phyloP scores from a whole-genome alignment of 2,888 invertebrate genomes.

The Orgyia antiqua region DNA sequence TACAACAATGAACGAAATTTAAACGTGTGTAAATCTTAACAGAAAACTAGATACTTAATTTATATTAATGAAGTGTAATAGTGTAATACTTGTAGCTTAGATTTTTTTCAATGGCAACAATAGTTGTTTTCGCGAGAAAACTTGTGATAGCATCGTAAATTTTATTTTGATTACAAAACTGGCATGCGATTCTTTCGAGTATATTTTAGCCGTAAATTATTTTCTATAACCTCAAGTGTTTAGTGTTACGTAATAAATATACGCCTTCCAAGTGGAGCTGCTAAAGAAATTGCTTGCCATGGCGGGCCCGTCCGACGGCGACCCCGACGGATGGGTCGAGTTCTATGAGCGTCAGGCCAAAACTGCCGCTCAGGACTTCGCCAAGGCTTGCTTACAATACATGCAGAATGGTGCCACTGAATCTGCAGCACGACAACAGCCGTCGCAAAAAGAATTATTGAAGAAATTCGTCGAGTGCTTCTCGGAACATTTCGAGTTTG shows the following conservation, averaged over 20 bases:
- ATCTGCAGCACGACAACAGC: slow-evolving; percentile 76
- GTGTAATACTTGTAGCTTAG: no score
- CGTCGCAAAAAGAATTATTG: slow-evolving; percentile 88
- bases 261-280: slow-evolving; percentile 70
- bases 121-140: slow-evolving; percentile 70
- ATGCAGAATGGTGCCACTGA: slow-evolving; percentile 84
- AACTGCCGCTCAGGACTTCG: slow-evolving; percentile 91
- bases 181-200: slow-evolving; percentile 38
- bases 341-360: slow-evolving; percentile 93
- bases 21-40: no score
- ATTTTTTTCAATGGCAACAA: slow-evolving; percentile 54
- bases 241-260: slow-evolving; percentile 35
- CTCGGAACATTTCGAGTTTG: slow-evolving; percentile 89
- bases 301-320: slow-evolving; percentile 79
- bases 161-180: slow-evolving; percentile 65
- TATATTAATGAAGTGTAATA: no score
- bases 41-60: no score
- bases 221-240: slow-evolving; percentile 30
- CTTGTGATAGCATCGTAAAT: slow-evolving; percentile 63
- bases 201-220: slow-evolving; percentile 27
- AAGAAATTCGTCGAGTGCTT: slow-evolving; percentile 91
- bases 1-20: no score
- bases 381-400: slow-evolving; percentile 89
- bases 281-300: slow-evolving; percentile 71
- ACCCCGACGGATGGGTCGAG: slow-evolving; percentile 86